Percentiles rank a stretch among this genome's conserved stretches.
Conservation (phyloP, 2,113 vertebrate genomes). For the Glaucidium brasilianum region DNA sequence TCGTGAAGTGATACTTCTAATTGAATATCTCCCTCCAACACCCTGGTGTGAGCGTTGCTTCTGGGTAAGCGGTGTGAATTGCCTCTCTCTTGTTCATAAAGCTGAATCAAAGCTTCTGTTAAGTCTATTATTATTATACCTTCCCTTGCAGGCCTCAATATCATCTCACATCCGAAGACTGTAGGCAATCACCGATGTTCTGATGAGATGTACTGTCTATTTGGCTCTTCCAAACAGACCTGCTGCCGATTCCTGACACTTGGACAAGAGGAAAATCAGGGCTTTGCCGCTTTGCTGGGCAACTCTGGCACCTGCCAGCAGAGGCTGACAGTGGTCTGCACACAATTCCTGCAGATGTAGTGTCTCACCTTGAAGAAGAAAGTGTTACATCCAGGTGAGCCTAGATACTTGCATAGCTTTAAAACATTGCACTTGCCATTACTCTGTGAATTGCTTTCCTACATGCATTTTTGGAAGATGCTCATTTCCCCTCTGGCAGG, state of each 20-base stretch:
- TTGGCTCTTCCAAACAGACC: not conserved
- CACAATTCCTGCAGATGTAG: not conserved
- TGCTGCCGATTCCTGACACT: not conserved
- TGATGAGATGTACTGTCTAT: fast-evolving
- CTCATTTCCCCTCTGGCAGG: not conserved
- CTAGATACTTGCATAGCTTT: not conserved
- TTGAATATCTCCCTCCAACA: slow-evolving; percentile 21
- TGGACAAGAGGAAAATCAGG: not conserved
- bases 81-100: slow-evolving; percentile 44
- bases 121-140: slow-evolving; percentile 33
- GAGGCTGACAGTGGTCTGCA: not conserved
- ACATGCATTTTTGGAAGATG: not conserved
- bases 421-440: not conserved
- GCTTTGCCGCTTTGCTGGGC: not conserved
- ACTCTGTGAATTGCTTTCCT: not conserved
- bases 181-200: not conserved
- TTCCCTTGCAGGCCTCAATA: slow-evolving; percentile 14
- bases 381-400: not conserved
- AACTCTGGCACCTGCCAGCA: not conserved
- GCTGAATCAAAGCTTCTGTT: slow-evolving; percentile 29
- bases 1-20: slow-evolving; percentile 23
- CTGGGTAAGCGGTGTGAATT: slow-evolving; percentile 35
- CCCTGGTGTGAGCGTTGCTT: not conserved
- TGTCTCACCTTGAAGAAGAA: not conserved
- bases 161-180: not conserved